Evolutionary conservation across 1,140 invertebrate genomes (phyloP), one percentile per base, ranked within the genome.

Genomic region (Macrobrachium rosenbergii): DNA sequence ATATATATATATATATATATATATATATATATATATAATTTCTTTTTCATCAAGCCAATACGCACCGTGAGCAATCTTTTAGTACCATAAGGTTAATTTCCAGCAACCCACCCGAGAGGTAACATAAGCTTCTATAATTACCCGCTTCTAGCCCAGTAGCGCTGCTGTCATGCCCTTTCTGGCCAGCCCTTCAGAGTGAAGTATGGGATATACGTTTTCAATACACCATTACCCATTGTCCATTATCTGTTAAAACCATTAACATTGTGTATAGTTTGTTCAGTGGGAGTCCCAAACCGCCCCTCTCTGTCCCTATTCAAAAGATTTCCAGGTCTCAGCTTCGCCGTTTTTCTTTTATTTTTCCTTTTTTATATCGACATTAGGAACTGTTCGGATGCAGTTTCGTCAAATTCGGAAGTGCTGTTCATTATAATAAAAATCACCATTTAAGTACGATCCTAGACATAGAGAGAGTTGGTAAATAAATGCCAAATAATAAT

Each of bases 221-320:
- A 83, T 82, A 88, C 86, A 88, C 86, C 81, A 88, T 88, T 88
- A 76, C 80, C 75, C 86, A 88, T 88, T 88, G 86, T 88, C 86
- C 86, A 88, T 88, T 88, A 88, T 88, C 86, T 88, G 81, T 83
- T 88, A 88, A 88, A 88, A 88, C 86, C 86, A 88, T 88, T 88
- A 88, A 88, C 81, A 88, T 88, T 88, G 86, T 88, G 86, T 81
- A 88, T 88, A 88, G 86, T 88, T 88, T 88, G 86, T 82, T 67
- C 86, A 88, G 86, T 81, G 73, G 86, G 52, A 52, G 52, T 60
- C 80, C 75, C 80, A 77, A 77, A 69, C 73, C 80, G 72, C 78
- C 80, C 37, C 62, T 58, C 72, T 37, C 73, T 77, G 60, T 85
- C 77, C 80, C 81, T 63, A 69, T 88, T 60, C 77, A 88, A 78